Conservation (phyloP, 2,797 vertebrate species). For the Prunella strophiata region DNA sequence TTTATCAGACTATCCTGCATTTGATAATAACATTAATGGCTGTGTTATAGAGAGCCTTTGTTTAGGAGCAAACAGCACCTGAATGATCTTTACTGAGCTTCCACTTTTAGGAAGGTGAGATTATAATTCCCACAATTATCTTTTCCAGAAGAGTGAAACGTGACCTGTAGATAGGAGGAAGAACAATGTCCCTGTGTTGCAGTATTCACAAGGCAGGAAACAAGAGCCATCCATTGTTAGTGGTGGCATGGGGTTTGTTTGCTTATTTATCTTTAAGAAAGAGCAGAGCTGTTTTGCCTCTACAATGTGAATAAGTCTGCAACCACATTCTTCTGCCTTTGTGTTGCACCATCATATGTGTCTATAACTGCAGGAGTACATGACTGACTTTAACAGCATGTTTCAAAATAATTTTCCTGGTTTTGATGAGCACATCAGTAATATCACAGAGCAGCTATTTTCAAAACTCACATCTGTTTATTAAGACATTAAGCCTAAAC, state of each 20-base stretch:
- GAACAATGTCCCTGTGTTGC: neutral
- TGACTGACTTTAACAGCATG: neutral
- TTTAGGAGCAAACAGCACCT: neutral
- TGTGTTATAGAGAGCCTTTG: neutral
- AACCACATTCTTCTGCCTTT: neutral
- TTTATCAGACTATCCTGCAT: neutral
- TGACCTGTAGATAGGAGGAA: neutral
- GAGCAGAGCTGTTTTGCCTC: neutral
- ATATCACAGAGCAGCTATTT: neutral
- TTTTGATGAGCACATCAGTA: neutral
- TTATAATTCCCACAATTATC: neutral
- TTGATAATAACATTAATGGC: neutral
- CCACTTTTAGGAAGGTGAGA: neutral
- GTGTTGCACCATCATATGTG: fast-evolving
- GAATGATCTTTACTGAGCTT: neutral
- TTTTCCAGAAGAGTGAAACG: neutral
- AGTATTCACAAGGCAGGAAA: neutral
- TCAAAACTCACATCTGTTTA: neutral
- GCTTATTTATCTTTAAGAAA: neutral
- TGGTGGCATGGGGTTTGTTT: neutral
- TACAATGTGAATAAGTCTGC: neutral
- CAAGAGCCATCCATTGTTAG: neutral
- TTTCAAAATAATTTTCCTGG: neutral
- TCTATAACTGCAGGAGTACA: neutral
- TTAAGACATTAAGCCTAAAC: neutral